Evolutionary conservation across 1,140 invertebrate species (phyloP).

Genomic region (Pseudachorutes palmiensis): DNA sequence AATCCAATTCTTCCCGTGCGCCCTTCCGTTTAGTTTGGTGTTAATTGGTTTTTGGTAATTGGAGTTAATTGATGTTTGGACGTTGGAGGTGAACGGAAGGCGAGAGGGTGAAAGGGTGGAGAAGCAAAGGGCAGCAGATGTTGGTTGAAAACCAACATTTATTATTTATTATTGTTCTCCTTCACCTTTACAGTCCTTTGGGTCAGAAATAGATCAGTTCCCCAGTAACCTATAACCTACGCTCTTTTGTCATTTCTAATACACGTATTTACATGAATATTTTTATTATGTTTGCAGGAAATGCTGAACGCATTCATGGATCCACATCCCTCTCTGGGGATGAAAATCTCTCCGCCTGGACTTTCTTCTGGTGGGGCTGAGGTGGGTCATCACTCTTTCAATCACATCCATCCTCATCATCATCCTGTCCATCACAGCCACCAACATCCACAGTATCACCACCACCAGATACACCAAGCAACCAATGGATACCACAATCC

Average conservation of each 20-base stretch:
- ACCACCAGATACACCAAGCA: conserved; percentile 37
- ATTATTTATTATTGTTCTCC: not conserved
- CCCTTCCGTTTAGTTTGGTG: not conserved
- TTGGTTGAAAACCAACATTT: not conserved
- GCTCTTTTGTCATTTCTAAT: too few species aligned
- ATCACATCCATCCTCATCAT: conserved; percentile 37
- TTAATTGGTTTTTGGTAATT: not conserved
- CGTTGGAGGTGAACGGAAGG: too few species aligned
- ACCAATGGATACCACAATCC: conserved; percentile 38
- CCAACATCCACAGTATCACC: conserved; percentile 35
- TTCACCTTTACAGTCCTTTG: not conserved
- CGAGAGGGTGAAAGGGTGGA: not conserved
- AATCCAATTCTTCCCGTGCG: too few species aligned
- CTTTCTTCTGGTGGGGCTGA: conserved; percentile 31
- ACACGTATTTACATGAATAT: not conserved
- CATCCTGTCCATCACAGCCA: conserved; percentile 34
- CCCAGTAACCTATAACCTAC: too few species aligned
- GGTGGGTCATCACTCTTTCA: conserved; percentile 35
- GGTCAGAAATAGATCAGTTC: too few species aligned
- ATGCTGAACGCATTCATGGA: conserved; percentile 39
- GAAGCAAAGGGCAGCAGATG: not conserved
- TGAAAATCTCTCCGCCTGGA: conserved; percentile 35
- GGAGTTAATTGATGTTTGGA: not conserved
- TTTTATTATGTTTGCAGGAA: too few species aligned
- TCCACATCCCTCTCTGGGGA: conserved; percentile 30